Conservation (phyloP, 1,140 invertebrate species). For the Caerostris darwini region DNA sequence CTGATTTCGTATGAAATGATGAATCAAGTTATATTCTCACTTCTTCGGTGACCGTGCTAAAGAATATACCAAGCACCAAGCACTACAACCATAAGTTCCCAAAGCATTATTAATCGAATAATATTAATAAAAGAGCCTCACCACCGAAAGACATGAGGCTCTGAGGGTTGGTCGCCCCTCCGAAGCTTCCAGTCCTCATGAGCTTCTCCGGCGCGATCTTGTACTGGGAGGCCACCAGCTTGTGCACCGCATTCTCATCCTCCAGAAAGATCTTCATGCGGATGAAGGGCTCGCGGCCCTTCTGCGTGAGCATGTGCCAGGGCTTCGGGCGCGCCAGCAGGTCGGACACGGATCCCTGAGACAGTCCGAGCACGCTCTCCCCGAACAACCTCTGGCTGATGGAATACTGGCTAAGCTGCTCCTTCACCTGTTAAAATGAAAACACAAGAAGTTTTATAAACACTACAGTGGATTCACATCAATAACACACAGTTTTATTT, state of each 20-base stretch:
- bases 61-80: too few relatives aligned
- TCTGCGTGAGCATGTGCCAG: constrained; percentile 98
- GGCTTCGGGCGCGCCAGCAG: constrained; percentile 97
- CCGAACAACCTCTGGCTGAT: constrained; percentile 99
- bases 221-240: constrained; percentile 97
- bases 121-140: neutral
- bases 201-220: constrained; percentile 98
- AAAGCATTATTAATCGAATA: neutral
- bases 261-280: constrained; percentile 99
- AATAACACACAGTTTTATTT: too few relatives aligned
- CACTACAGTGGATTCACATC: too few relatives aligned
- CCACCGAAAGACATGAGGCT: constrained; percentile 66
- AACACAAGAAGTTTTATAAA: neutral
- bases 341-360: constrained; percentile 97
- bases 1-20: too few relatives aligned
- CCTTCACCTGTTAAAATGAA: constrained; percentile 85
- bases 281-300: constrained; percentile 98
- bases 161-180: constrained; percentile 80
- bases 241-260: constrained; percentile 98
- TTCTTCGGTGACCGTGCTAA: too few relatives aligned
- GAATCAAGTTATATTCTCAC: too few relatives aligned
- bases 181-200: constrained; percentile 95
- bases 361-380: constrained; percentile 98
- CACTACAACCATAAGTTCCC: neutral
- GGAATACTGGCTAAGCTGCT: constrained; percentile 98